Evolutionary conservation across 2,888 invertebrate species (phyloP).

Genomic region (Euphydryas editha): DNA sequence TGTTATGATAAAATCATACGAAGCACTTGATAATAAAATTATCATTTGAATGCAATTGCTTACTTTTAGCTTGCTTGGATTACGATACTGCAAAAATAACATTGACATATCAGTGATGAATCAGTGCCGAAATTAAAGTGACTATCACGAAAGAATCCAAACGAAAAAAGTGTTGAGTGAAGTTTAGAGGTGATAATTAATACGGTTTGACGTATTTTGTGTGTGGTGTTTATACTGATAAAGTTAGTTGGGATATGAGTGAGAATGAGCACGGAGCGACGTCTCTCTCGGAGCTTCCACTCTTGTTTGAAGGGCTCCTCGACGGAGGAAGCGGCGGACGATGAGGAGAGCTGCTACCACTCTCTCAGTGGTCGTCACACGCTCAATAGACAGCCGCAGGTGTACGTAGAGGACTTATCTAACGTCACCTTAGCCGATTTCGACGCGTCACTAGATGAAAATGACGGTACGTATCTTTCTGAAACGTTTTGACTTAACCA

Average conservation of each 20-base stretch:
- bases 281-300: constrained; percentile 87
- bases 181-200: constrained; percentile 13
- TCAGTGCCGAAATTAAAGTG: constrained; percentile 22
- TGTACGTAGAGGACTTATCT: constrained; percentile 76
- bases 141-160: not conserved
- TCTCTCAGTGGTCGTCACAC: constrained; percentile 76
- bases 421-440: constrained; percentile 76
- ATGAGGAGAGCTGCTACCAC: constrained; percentile 78
- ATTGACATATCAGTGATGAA: constrained; percentile 2
- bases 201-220: constrained; percentile 40
- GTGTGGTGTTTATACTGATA: constrained; percentile 45
- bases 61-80: constrained; percentile 7
- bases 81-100: constrained; percentile 12
- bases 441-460: constrained; percentile 71
- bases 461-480: constrained; percentile 65
- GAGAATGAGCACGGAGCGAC: constrained; percentile 82
- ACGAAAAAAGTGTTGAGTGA: constrained; percentile 23
- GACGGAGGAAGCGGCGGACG: constrained; percentile 79
- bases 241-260: constrained; percentile 68
- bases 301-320: constrained; percentile 86
- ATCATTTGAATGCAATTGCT: constrained; percentile 6
- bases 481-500: not conserved
- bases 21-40: not conserved
- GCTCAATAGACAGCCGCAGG: constrained; percentile 70
- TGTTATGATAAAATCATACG: constrained; percentile 6